Base-by-base conservation (phyloP, 2,113 vertebrate genomes). In the Hiodon alosoides region DNA sequence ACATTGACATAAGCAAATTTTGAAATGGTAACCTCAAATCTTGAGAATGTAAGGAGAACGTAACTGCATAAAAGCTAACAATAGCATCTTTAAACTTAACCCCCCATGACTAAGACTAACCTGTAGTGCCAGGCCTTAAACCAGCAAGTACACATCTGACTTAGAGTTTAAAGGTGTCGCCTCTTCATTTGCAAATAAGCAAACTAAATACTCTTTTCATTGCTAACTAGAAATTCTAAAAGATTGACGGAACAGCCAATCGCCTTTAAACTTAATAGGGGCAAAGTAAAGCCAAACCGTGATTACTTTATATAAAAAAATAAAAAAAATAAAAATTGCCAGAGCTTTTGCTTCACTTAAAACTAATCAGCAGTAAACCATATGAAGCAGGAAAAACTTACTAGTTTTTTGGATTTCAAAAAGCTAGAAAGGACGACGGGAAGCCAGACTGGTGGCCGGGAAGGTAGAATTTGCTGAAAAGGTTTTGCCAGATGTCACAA, bases 361-460 rank as follows among this genome's bases (percentile, higher is more conserved):
- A 91, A 90, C 92, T 96, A 92, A 98, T 95, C 95, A 96, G 95
- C 96, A 99, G 95, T 97, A 96, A 96, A 99, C 97, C 97, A 95
- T 98, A 99, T 98, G 95, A 99, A 96, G 95, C 97, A 97, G 96
- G 97, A 97, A 97, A 85, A 98, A 99, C 97, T 99, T 99, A 99
- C 97, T 98, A 98, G 97, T 97, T 93, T 95, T 98, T 97, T 90
- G 92, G 95, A 94, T 98, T 99, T 98, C 96, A 99, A 99, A 96
- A 98, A 98, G 97, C 97, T 99, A 99, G 95, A 98, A 96, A 99
- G 97, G 96, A 95, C 94, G 97, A 97, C 89, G 95, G 94, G 96
- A 92, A 95, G 94, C 94, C 95, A 96, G 96, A 97, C 95, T 96
- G 95, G 94, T 94, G 95, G 95, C 95, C 93, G 94, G 94, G 97